Conservation (phyloP, 2,888 invertebrate species). For the Lucinisca nassula region DNA sequence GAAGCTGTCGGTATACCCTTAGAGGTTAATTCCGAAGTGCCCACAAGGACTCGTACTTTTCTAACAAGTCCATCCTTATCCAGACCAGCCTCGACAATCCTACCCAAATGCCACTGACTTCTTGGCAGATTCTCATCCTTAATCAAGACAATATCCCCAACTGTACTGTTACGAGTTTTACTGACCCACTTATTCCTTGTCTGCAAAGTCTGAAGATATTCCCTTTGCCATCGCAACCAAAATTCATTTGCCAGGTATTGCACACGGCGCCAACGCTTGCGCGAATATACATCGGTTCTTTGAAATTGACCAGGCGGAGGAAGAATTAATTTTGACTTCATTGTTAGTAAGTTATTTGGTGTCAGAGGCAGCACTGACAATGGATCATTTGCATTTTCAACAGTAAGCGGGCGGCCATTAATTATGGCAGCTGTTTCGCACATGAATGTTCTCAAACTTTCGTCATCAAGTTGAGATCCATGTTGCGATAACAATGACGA, state of each 20-base stretch:
- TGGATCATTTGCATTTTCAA: slow-evolving; percentile 36
- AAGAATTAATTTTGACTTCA: slow-evolving; percentile 11
- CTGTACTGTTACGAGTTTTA: not conserved
- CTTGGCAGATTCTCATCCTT: not conserved
- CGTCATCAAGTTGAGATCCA: slow-evolving; percentile 41
- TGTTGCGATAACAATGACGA: slow-evolving; percentile 34
- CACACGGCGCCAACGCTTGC: slow-evolving; percentile 34
- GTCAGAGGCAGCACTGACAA: slow-evolving; percentile 7
- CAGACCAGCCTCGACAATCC: not conserved
- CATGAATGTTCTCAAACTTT: slow-evolving; percentile 60
- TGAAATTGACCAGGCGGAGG: slow-evolving; percentile 63
- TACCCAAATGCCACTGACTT: slow-evolving; percentile 1
- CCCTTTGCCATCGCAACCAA: not conserved
- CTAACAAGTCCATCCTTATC: slow-evolving; percentile 9
- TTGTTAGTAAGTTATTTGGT: slow-evolving; percentile 23
- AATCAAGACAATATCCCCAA: slow-evolving; percentile 13
- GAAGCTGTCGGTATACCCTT: not conserved
- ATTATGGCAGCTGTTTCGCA: slow-evolving; percentile 39
- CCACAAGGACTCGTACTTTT: not conserved
- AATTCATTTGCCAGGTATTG: not conserved
- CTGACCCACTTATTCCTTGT: not conserved
- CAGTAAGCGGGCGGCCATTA: slow-evolving; percentile 52
- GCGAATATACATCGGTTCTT: slow-evolving; percentile 37
- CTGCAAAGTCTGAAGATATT: not conserved
- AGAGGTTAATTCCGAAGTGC: not conserved